phyloP scores from a whole-genome alignment of 2,888 invertebrate genomes.

The Griposia aprilina region DNA sequence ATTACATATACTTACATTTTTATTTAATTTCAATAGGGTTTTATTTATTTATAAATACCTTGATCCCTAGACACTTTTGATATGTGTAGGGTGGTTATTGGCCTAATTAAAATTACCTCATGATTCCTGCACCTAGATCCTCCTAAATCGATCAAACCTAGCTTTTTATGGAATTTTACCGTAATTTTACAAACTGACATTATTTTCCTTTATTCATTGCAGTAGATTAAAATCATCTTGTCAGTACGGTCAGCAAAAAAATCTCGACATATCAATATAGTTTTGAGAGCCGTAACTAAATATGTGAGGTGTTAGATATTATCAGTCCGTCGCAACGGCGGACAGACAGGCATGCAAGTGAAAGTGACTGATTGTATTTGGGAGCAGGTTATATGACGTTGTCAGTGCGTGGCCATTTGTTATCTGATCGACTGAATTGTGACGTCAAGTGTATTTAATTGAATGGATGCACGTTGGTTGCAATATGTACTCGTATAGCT shows the following conservation, averaged over 20 bases:
- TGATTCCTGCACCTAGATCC: background rate
- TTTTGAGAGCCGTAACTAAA: constrained; percentile 23
- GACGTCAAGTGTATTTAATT: constrained; percentile 45
- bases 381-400: constrained; percentile 84
- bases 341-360: constrained; percentile 82
- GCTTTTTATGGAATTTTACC: background rate
- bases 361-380: constrained; percentile 87
- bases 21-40: too few species aligned
- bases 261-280: background rate
- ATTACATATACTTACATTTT: too few species aligned
- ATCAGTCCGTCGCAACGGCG: constrained; percentile 66
- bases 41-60: too few species aligned
- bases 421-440: constrained; percentile 61
- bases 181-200: background rate
- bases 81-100: too few species aligned
- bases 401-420: constrained; percentile 63
- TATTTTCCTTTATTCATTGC: background rate
- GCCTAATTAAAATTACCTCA: background rate
- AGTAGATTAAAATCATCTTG: background rate
- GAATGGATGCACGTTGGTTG: background rate
- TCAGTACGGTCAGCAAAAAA: constrained; percentile 12
- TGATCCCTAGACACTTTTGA: too few species aligned
- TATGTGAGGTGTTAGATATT: constrained; percentile 62
- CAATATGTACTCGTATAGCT: background rate
- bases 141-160: background rate